A percentile compares a stretch with the other conserved stretches of the same genome.
Evolutionary conservation across 2,113 vertebrate species (phyloP).

Genomic region (Mellivora capensis): DNA sequence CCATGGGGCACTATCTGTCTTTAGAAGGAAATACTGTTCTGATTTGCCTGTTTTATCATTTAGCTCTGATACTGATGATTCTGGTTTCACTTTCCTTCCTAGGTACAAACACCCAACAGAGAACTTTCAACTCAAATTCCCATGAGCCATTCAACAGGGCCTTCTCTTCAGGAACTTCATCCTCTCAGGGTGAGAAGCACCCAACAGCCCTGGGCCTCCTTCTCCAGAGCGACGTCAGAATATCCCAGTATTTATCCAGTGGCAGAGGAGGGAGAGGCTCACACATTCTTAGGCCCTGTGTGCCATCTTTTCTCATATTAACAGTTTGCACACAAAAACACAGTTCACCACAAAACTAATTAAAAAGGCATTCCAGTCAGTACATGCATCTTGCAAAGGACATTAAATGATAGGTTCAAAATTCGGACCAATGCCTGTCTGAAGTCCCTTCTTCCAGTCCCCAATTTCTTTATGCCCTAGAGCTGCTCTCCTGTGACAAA

Average conservation of each 20-base stretch:
- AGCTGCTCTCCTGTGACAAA: background rate
- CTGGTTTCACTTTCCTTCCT: background rate
- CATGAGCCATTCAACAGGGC: background rate
- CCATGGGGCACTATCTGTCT: background rate
- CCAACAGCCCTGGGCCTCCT: rapidly evolving
- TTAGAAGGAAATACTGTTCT: background rate
- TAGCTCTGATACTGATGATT: background rate
- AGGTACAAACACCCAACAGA: background rate
- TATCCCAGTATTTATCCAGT: no score
- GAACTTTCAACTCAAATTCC: background rate
- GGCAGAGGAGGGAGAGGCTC: background rate
- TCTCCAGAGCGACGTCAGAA: background rate
- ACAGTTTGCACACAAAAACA: background rate
- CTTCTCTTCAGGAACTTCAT: background rate
- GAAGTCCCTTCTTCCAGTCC: background rate
- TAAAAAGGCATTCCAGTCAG: background rate
- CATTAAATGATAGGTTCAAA: background rate
- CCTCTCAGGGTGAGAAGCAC: background rate
- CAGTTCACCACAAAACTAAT: background rate
- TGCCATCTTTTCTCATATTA: background rate
- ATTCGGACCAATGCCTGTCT: background rate
- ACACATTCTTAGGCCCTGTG: background rate
- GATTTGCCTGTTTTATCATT: background rate
- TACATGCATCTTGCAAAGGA: background rate
- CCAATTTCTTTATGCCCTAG: background rate